A percentile compares a stretch with the other conserved stretches of the same genome.
Evolutionary conservation across 2,113 vertebrate species (phyloP).

Genomic region (Noctilio leporinus): DNA sequence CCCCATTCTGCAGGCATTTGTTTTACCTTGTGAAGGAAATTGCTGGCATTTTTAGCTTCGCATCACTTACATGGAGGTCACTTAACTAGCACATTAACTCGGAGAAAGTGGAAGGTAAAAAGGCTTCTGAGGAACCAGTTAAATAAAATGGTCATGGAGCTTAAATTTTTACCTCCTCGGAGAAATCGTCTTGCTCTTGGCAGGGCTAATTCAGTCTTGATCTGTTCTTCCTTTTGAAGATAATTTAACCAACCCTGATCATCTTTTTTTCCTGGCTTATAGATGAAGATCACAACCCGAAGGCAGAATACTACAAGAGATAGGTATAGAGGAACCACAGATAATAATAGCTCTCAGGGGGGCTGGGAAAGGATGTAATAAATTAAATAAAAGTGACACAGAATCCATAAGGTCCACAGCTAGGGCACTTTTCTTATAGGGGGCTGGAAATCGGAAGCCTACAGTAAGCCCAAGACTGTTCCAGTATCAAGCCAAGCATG

Average conservation of each 20-base stretch:
- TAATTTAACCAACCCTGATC: not conserved
- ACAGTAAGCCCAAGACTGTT: not conserved
- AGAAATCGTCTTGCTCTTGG: not conserved
- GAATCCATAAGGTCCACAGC: not conserved
- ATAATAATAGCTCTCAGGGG: not conserved
- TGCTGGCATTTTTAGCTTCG: not conserved
- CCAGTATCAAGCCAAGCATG: not conserved
- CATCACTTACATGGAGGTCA: not conserved
- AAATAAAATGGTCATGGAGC: not conserved
- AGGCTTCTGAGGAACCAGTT: not conserved
- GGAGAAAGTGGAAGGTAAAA: not conserved
- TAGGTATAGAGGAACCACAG: not conserved
- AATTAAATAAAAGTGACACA: not conserved
- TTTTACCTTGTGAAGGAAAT: not conserved
- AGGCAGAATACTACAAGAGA: not conserved
- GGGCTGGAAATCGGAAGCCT: not conserved
- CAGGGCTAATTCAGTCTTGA: not conserved
- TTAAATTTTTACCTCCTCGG: not conserved
- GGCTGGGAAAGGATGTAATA: not conserved
- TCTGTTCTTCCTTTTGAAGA: not conserved
- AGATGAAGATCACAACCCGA: not conserved
- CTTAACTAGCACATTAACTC: not conserved
- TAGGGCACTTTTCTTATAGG: not conserved
- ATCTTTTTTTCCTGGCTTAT: not conserved
- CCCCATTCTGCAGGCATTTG: not conserved